phyloP scores from a whole-genome alignment of 2,113 vertebrate genomes.

The Telmatochromis sp. region DNA sequence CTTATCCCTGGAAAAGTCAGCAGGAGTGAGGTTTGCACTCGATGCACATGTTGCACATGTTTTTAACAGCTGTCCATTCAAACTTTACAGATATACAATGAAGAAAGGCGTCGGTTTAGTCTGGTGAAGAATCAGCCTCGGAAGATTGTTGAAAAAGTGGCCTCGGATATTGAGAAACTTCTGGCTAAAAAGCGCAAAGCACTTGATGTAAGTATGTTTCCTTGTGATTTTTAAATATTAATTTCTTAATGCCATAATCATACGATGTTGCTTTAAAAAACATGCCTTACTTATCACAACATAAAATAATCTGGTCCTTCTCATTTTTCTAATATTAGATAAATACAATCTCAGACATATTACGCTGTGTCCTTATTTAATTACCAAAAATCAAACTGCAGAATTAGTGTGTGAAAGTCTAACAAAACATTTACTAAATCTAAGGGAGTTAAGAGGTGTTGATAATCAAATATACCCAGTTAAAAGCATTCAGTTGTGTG shows the following conservation, averaged over 20 bases:
- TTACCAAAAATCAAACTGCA: background rate
- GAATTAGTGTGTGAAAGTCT: background rate
- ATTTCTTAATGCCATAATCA: background rate
- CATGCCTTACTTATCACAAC: background rate
- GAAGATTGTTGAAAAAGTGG: constrained; percentile 91
- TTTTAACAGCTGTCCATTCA: constrained; percentile 8
- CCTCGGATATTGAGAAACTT: constrained; percentile 91
- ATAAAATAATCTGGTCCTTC: background rate
- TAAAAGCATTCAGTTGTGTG: background rate
- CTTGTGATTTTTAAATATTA: background rate
- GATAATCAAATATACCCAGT: background rate
- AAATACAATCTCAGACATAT: background rate
- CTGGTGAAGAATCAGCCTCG: constrained; percentile 87
- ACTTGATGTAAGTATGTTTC: constrained; percentile 79
- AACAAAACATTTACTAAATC: background rate
- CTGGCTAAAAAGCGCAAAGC: constrained; percentile 95
- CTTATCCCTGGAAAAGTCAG: background rate
- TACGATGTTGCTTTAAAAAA: background rate
- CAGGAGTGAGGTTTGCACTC: background rate
- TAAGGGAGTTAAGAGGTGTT: background rate
- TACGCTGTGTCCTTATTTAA: background rate
- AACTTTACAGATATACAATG: constrained; percentile 86
- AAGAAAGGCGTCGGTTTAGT: constrained; percentile 87
- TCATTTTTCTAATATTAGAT: background rate
- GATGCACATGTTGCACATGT: background rate